Evolutionary conservation across 2,797 vertebrate species (phyloP).

Genomic region (Sebastes minor): DNA sequence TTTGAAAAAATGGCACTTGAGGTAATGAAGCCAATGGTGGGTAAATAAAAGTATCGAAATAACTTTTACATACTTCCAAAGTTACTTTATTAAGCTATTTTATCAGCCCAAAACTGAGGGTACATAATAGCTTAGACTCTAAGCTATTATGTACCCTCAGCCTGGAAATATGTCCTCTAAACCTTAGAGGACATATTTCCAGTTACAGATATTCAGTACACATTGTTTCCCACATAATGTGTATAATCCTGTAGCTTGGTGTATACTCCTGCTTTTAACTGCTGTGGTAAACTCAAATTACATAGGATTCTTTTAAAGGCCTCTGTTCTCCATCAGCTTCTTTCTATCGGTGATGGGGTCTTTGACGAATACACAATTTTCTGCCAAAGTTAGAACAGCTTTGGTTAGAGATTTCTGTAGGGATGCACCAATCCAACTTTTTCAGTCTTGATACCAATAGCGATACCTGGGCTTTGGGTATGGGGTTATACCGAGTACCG

Average conservation of each 20-base stretch:
- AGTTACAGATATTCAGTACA: neutral
- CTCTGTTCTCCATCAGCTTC: no score
- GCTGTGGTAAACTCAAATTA: no score
- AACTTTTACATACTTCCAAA: neutral
- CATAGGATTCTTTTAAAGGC: no score
- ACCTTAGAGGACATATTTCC: neutral
- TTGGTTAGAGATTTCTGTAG: no score
- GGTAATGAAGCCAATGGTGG: neutral
- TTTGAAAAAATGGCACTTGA: neutral
- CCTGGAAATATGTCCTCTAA: no score
- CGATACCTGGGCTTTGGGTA: neutral
- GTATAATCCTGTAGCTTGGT: no score
- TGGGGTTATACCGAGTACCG: no score
- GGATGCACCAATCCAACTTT: no score
- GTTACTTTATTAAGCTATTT: neutral
- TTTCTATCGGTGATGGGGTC: neutral
- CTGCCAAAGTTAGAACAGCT: no score
- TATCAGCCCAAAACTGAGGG: neutral
- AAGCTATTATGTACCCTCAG: no score
- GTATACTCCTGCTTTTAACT: no score
- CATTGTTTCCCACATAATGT: neutral
- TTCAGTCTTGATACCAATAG: no score
- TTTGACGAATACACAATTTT: neutral
- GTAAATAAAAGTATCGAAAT: neutral
- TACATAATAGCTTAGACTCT: neutral